These are phyloP conservation scores for Centropyge bicolor DNA, from an alignment of 2,797 vertebrate genomes.

Conservation along the genomic window DNA sequence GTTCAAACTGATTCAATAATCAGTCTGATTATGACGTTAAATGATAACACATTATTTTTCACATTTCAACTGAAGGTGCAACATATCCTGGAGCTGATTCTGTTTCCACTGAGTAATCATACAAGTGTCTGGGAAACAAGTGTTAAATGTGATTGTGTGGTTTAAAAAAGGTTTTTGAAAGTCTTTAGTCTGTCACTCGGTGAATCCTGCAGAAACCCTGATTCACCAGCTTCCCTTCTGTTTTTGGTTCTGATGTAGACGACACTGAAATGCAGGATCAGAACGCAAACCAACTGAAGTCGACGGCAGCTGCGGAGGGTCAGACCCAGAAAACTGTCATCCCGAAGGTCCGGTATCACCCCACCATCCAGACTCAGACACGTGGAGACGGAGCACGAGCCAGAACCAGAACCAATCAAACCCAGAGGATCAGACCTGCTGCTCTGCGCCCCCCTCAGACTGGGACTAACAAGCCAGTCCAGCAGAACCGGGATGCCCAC, in stretches of 20 bases:
- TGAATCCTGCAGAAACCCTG: too few relatives aligned
- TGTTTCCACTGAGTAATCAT: too few relatives aligned
- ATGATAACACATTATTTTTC: too few relatives aligned
- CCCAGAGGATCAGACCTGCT: conserved; percentile 3
- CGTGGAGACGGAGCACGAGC: background rate
- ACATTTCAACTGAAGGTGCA: too few relatives aligned
- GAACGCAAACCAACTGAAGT: background rate
- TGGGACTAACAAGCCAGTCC: background rate
- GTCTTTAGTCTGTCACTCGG: too few relatives aligned
- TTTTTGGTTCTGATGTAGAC: background rate
- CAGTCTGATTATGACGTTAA: too few relatives aligned
- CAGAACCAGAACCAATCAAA: conserved; percentile 2
- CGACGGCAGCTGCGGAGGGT: background rate
- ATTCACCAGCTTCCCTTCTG: background rate
- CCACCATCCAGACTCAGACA: conserved; percentile 41
- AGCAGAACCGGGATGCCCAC: background rate
- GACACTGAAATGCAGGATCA: conserved; percentile 9
- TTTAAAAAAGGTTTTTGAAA: too few relatives aligned
- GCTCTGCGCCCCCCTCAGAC: background rate
- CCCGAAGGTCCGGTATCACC: conserved; percentile 64
- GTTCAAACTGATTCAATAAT: too few relatives aligned
- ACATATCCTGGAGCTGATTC: too few relatives aligned
- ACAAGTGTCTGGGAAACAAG: too few relatives aligned
- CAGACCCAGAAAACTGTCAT: conserved; percentile 9
- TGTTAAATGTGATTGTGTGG: background rate